phyloP scores from a whole-genome alignment of 2,797 vertebrate species.

The Vespertilio murinus region DNA sequence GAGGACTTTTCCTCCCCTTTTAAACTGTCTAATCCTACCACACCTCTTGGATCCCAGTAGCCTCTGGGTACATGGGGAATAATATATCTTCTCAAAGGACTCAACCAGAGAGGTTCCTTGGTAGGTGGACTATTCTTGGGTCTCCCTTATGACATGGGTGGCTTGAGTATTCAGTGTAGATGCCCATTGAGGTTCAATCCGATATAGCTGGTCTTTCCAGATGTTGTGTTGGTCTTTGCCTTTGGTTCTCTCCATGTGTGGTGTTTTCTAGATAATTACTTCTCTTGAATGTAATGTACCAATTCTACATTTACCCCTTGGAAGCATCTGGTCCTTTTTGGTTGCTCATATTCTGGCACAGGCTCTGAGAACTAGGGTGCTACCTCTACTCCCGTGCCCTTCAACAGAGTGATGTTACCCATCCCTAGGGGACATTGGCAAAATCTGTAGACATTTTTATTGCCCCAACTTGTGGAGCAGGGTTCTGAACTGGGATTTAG shows the following conservation, averaged over 20 bases:
- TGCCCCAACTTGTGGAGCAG: background rate
- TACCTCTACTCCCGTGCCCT: background rate
- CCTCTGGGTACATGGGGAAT: background rate
- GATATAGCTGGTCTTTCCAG: background rate
- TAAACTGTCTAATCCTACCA: background rate
- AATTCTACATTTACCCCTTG: background rate
- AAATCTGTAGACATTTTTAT: background rate
- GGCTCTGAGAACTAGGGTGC: background rate
- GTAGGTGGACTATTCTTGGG: background rate
- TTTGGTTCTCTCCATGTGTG: background rate
- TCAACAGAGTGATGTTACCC: background rate
- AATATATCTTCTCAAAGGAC: background rate
- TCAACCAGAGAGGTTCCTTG: accelerated
- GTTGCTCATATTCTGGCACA: background rate
- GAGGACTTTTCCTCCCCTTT: background rate
- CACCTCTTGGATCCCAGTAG: background rate
- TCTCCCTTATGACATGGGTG: background rate
- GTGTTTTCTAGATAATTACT: background rate
- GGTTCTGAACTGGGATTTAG: background rate
- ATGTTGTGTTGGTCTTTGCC: background rate
- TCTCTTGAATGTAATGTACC: too few species aligned
- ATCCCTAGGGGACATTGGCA: background rate
- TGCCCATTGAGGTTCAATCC: background rate
- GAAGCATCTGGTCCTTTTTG: background rate
- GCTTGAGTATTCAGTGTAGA: background rate